These are phyloP conservation scores for Germaria angustata DNA, from an alignment of 2,888 invertebrate species.

Conservation along the genomic window DNA sequence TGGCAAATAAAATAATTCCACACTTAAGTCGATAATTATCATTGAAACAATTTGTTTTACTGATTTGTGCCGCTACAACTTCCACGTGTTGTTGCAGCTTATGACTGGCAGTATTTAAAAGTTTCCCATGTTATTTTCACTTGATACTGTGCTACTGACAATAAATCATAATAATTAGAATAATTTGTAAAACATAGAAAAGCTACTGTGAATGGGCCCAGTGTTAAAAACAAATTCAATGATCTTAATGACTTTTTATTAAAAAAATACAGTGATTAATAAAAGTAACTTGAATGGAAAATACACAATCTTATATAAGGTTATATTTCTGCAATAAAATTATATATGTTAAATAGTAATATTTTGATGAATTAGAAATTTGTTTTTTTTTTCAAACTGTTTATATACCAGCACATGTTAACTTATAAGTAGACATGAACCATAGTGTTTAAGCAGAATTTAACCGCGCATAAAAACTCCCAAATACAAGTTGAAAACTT, in stretches of 20 bases:
- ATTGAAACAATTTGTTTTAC: constrained; percentile 17
- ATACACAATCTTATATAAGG: too few relatives aligned
- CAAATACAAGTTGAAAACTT: too few relatives aligned
- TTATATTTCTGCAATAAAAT: too few relatives aligned
- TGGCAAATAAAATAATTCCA: constrained; percentile 60
- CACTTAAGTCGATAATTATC: constrained; percentile 60
- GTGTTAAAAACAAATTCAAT: background rate
- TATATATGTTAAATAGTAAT: too few relatives aligned
- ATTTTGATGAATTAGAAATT: too few relatives aligned
- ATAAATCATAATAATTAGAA: constrained; percentile 64
- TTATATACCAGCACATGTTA: too few relatives aligned
- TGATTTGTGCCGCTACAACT: background rate
- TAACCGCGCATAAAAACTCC: too few relatives aligned
- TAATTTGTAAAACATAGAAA: constrained; percentile 42
- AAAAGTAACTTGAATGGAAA: background rate
- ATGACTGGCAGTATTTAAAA: constrained; percentile 27
- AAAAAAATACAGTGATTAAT: background rate
- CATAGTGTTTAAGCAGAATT: too few relatives aligned
- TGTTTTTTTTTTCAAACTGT: too few relatives aligned
- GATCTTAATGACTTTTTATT: too few relatives aligned
- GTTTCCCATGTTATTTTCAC: constrained; percentile 19
- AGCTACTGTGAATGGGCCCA: constrained; percentile 17
- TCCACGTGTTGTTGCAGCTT: background rate
- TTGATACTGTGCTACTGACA: constrained; percentile 39
- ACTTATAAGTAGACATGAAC: too few relatives aligned